A percentile compares a stretch with the other conserved stretches of the same genome.
phyloP scores from a whole-genome alignment of 2,113 vertebrate genomes.

The Echinops telfairi region DNA sequence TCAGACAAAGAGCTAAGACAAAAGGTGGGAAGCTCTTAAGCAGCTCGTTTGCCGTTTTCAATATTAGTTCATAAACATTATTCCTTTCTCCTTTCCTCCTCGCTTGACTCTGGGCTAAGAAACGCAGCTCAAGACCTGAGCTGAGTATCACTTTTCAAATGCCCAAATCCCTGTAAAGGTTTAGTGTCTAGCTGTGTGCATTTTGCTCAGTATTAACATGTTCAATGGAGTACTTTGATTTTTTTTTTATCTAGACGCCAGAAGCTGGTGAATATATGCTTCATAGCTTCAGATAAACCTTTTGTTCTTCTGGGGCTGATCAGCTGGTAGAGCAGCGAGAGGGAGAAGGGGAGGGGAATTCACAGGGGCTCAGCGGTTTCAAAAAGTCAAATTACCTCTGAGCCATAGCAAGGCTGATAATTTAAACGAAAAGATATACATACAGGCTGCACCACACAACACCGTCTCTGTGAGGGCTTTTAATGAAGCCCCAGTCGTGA shows the following conservation, averaged over 20 bases:
- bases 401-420: conserved; percentile 92
- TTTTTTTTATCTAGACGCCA: conserved; percentile 90
- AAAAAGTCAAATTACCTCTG: conserved; percentile 97
- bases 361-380: conserved; percentile 93
- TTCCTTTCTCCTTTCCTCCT: conserved; percentile 69
- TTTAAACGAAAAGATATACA: conserved; percentile 93
- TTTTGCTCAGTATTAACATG: conserved; percentile 93
- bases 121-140: conserved; percentile 88
- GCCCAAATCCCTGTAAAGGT: conserved; percentile 92
- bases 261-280: conserved; percentile 94
- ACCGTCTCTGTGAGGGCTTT: conserved; percentile 93
- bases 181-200: conserved; percentile 92
- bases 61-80: conserved; percentile 45
- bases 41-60: conserved; percentile 13
- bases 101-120: conserved; percentile 83
- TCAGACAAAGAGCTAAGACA: conserved; percentile 84
- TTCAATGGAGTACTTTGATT: conserved; percentile 93
- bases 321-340: conserved; percentile 91
- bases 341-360: conserved; percentile 92
- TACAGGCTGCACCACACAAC: conserved; percentile 91
- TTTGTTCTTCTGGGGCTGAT: conserved; percentile 94
- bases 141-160: conserved; percentile 91
- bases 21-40: conserved; percentile 17
- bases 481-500: conserved; percentile 99
- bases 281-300: conserved; percentile 94